A percentile compares a stretch with the other conserved stretches of the same genome.
These are phyloP conservation scores for Engraulis encrasicolus DNA, from an alignment of 2,113 vertebrate genomes.

Conservation along the genomic window DNA sequence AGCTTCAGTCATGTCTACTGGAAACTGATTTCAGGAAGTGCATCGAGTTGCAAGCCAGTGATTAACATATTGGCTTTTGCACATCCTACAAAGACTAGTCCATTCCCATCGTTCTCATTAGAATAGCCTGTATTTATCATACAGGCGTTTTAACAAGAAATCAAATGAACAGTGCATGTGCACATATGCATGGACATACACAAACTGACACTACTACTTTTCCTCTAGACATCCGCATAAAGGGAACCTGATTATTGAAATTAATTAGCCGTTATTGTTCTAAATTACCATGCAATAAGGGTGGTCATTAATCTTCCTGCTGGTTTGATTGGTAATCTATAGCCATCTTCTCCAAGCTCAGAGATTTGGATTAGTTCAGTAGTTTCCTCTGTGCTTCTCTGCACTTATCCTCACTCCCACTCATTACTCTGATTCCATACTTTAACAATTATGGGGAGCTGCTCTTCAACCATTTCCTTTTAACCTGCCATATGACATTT, in stretches of 20 bases:
- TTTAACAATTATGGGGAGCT: slow-evolving; percentile 75
- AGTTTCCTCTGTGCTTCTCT: slow-evolving; percentile 52
- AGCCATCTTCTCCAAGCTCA: slow-evolving; percentile 79
- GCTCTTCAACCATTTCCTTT: slow-evolving; percentile 78
- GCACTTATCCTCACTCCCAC: slow-evolving; percentile 39
- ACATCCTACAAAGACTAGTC: slow-evolving; percentile 63
- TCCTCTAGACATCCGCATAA: slow-evolving; percentile 80
- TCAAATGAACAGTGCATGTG: slow-evolving; percentile 54
- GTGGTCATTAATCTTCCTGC: slow-evolving; percentile 92
- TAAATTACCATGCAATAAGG: slow-evolving; percentile 95
- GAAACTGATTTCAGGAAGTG: slow-evolving; percentile 64
- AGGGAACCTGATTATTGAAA: slow-evolving; percentile 89
- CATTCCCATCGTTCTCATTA: slow-evolving; percentile 67
- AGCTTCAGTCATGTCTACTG: not conserved
- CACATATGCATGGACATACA: not conserved
- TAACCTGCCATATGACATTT: slow-evolving; percentile 85
- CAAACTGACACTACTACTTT: slow-evolving; percentile 60
- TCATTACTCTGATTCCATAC: slow-evolving; percentile 41
- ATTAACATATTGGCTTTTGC: slow-evolving; percentile 70
- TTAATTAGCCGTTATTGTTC: slow-evolving; percentile 97
- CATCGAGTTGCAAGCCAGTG: slow-evolving; percentile 71
- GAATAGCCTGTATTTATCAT: slow-evolving; percentile 76
- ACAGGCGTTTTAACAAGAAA: slow-evolving; percentile 72
- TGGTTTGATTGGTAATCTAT: slow-evolving; percentile 95
- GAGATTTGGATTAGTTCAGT: slow-evolving; percentile 77